A percentile compares a stretch with the other conserved stretches of the same genome.
Conservation (phyloP, 2,888 invertebrate genomes). For the Subacronicta megacephala region DNA sequence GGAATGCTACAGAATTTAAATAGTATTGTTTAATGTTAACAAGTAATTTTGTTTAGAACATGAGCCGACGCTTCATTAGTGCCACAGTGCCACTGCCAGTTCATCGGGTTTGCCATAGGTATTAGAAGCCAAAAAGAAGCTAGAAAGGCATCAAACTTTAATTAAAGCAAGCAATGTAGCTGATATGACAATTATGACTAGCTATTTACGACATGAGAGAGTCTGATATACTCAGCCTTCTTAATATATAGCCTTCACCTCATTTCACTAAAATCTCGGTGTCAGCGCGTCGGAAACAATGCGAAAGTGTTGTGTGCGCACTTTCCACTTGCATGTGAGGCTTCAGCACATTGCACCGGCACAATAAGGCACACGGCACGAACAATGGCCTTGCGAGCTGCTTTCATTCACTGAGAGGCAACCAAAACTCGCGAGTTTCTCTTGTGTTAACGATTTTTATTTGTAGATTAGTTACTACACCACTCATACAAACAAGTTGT, state of each 20-base stretch:
- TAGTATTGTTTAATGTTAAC: constrained; percentile 2
- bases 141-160: no score
- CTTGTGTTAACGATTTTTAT: constrained; percentile 35
- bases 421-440: constrained; percentile 57
- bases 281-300: constrained; percentile 37
- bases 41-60: not conserved
- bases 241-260: constrained; percentile 20
- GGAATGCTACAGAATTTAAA: no score
- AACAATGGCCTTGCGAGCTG: constrained; percentile 62
- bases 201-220: not conserved
- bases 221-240: no score
- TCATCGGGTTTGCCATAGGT: no score
- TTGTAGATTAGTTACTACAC: constrained; percentile 16
- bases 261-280: constrained; percentile 28
- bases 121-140: no score
- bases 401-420: constrained; percentile 65
- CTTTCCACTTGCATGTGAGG: constrained; percentile 46
- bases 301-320: constrained; percentile 34
- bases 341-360: constrained; percentile 25
- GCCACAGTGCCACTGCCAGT: no score
- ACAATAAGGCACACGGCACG: constrained; percentile 24
- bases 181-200: no score
- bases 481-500: constrained; percentile 6
- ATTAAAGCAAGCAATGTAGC: no score
- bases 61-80: constrained; percentile 1